phyloP scores from a whole-genome alignment of 1,140 invertebrate species.

The Aphelinus atriplicis region DNA sequence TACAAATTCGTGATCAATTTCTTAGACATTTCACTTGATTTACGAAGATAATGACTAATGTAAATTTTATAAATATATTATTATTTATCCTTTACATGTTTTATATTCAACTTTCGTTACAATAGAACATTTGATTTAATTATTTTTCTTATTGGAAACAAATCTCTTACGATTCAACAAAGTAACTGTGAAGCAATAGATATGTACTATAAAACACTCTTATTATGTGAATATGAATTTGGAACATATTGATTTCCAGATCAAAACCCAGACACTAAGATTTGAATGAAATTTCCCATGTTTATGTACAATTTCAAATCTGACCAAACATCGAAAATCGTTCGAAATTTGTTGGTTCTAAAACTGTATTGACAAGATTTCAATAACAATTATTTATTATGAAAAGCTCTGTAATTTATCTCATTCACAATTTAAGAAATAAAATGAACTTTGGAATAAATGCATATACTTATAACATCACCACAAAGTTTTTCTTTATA shows the following conservation, averaged over 20 bases:
- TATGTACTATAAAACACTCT: slow-evolving; percentile 23
- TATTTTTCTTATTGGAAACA: slow-evolving; percentile 19
- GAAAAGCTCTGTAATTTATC: too few species aligned
- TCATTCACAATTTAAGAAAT: too few species aligned
- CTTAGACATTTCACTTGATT: not conserved
- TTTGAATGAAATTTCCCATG: slow-evolving; percentile 1
- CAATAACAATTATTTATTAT: too few species aligned
- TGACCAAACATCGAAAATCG: not conserved
- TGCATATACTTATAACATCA: slow-evolving; percentile 5
- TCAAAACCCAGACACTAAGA: too few species aligned
- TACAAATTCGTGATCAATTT: slow-evolving; percentile 5
- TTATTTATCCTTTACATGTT: slow-evolving; percentile 22
- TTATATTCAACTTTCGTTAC: slow-evolving; percentile 17
- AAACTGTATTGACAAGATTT: too few species aligned
- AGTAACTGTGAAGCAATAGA: slow-evolving; percentile 14
- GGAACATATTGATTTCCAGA: too few species aligned
- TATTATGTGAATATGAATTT: slow-evolving; percentile 8
- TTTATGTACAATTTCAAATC: slow-evolving; percentile 3
- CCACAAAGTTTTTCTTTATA: slow-evolving; percentile 46
- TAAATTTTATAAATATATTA: slow-evolving; percentile 22
- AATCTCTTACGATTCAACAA: slow-evolving; percentile 10
- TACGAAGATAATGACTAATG: slow-evolving; percentile 11
- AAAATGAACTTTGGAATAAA: slow-evolving; percentile 10
- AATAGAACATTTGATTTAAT: slow-evolving; percentile 27
- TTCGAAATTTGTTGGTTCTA: too few species aligned